Percentiles rank a stretch among this genome's conserved stretches.
These are phyloP conservation scores for Pogonophryne albipinna DNA, from an alignment of 2,797 vertebrate species.

Conservation along the genomic window DNA sequence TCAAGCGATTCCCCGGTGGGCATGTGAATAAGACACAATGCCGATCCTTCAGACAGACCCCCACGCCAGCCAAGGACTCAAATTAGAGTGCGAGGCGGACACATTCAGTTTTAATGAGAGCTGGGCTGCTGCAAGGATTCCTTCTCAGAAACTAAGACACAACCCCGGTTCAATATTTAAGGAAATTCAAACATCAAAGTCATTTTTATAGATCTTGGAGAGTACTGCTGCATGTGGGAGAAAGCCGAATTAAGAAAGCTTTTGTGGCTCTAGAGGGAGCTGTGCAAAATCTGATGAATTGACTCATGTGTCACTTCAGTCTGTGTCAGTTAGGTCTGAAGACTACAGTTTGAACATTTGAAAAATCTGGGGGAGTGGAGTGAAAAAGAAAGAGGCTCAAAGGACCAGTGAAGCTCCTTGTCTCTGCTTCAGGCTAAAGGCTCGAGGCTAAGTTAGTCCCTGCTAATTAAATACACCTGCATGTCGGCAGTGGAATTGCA, in stretches of 20 bases:
- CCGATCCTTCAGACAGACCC: conserved; percentile 36
- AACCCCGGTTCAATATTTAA: neutral
- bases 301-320: neutral
- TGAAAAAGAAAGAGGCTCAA: neutral
- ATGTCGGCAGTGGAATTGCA: neutral
- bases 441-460: neutral
- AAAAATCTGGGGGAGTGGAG: neutral
- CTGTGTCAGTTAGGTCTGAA: neutral
- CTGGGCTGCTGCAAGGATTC: conserved; percentile 2
- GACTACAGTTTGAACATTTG: neutral
- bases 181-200: neutral
- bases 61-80: conserved; percentile 16
- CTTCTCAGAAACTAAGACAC: neutral
- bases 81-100: conserved; percentile 31
- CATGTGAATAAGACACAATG: conserved; percentile 46
- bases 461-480: neutral
- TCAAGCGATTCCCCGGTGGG: conserved; percentile 51
- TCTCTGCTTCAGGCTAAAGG: neutral
- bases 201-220: neutral
- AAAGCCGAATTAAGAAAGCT: neutral
- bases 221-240: neutral
- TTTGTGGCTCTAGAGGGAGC: neutral
- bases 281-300: neutral
- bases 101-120: conserved; percentile 19
- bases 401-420: neutral